Conservation (phyloP, 1,140 invertebrate species). For the Anastrepha obliqua region DNA sequence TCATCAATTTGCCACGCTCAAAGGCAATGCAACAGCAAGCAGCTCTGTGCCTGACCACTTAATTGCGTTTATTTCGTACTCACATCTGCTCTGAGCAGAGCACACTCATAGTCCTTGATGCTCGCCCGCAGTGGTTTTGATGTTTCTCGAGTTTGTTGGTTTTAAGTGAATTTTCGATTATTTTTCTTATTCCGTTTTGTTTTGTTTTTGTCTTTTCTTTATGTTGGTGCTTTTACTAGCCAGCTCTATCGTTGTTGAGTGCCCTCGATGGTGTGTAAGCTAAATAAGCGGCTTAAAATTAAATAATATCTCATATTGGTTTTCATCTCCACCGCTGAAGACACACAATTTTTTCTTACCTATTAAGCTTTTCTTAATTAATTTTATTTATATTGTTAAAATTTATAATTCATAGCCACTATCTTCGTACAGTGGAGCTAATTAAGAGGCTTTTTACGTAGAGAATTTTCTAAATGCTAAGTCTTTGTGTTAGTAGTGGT, state of each 20-base stretch:
- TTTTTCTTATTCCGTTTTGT: background rate
- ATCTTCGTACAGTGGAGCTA: background rate
- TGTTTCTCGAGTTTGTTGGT: slow-evolving; percentile 29
- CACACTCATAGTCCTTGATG: background rate
- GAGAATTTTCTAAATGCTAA: background rate
- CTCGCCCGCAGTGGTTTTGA: slow-evolving; percentile 21
- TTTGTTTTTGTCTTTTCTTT: background rate
- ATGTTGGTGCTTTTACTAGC: background rate
- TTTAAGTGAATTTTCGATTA: slow-evolving; percentile 50
- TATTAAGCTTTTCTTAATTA: slow-evolving; percentile 44
- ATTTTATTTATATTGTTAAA: slow-evolving; percentile 21
- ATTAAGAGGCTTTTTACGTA: background rate
- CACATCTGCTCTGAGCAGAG: background rate
- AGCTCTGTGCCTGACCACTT: slow-evolving; percentile 33
- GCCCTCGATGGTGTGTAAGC: background rate
- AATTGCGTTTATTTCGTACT: slow-evolving; percentile 50
- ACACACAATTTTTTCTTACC: background rate
- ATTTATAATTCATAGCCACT: slow-evolving; percentile 3
- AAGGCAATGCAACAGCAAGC: slow-evolving; percentile 23
- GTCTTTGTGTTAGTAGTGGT: background rate
- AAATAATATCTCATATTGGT: background rate
- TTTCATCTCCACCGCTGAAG: background rate
- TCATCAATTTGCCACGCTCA: slow-evolving; percentile 44
- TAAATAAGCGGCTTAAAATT: slow-evolving; percentile 39
- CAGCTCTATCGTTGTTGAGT: background rate